Evolutionary conservation across 2,113 vertebrate genomes (phyloP), one percentile per base, ranked within the genome.

Genomic region (Smithornis capensis): DNA sequence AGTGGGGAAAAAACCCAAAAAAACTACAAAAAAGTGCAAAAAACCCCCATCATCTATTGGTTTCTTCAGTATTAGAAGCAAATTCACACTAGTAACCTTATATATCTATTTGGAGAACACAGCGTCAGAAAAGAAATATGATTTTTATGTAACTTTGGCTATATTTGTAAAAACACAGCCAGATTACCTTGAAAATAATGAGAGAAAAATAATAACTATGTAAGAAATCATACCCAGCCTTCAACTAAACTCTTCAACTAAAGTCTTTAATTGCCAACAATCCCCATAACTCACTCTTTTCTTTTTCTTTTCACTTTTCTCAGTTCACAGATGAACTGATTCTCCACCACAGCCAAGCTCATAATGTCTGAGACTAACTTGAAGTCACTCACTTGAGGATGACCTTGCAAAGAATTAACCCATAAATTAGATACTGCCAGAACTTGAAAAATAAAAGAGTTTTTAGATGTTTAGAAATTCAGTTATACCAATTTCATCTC

Each of bases 351-450:
- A 86, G 63, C 71, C 85, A 83, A 85, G 27, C 75, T 94, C 56
- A 59, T 83, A 78, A 90, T 35, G 10, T 59, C 77, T 89, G 62
- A 90, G 76, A 95, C 89, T 92, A 83, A 95, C 76, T 55, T 56
- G 71, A 78, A 95, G 71, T 81, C 64, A 47, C 71, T 94, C 76
- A 88, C 75, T 95, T 87, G 63, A 85, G 82, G 74, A 86, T 68
- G 91, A 95, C 95, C 94, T 95, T 83, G 87, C n/a, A 12, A 87
- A 90, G 80, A 94, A 95, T 47, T 89, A 93, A 92, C 42, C 27
- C 80, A 78, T 78, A 90, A 95, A 94, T 92, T 90, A 92, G 86
- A 83, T 75, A 94, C 67, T 74, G 55, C 28, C 71, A 94, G 90
- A 94, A 94, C 37, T 50, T 89, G 68, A 85, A 79, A 92, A 94